Conservation (phyloP, 1,140 invertebrate genomes). For the Leptopilina boulardi region DNA sequence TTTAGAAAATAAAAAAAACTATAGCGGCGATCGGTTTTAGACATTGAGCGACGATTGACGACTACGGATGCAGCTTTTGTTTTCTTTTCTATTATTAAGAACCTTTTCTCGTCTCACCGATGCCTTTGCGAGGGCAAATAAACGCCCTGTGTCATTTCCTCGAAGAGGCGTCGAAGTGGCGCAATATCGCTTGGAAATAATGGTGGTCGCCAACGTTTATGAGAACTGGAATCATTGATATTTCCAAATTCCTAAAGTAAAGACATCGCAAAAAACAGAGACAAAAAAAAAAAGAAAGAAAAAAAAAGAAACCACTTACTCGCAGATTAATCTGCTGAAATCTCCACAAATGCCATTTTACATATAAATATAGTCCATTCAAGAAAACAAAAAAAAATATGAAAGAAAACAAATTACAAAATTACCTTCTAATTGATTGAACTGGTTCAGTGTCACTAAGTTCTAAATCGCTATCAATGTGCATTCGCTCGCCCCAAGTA, state of each 20-base stretch:
- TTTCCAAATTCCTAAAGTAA: conserved; percentile 50
- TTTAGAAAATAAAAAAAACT: too few species aligned
- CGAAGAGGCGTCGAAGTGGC: conserved; percentile 84
- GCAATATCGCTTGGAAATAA: conserved; percentile 85
- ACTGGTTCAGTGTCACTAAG: conserved; percentile 80
- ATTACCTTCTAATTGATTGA: conserved; percentile 79
- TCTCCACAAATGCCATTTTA: neutral
- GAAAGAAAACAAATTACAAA: neutral
- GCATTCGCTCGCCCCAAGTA: conserved; percentile 83
- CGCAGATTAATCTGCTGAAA: conserved; percentile 4
- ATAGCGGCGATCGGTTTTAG: neutral
- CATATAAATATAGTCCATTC: neutral
- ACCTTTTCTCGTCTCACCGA: conserved; percentile 61
- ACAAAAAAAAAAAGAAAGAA: conserved; percentile 15
- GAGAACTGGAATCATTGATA: conserved; percentile 75
- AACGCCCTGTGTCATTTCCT: conserved; percentile 77
- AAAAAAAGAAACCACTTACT: neutral
- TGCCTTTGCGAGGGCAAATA: conserved; percentile 59
- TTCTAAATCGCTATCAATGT: conserved; percentile 82
- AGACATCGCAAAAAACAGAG: neutral
- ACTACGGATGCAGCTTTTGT: conserved; percentile 24
- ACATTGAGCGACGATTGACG: conserved; percentile 26
- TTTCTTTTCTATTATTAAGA: conserved; percentile 27
- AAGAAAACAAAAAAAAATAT: conserved; percentile 7
- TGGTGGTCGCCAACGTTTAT: conserved; percentile 83